These are phyloP conservation scores for Sitophilus oryzae DNA, from an alignment of 1,140 invertebrate genomes.

Conservation along the genomic window DNA sequence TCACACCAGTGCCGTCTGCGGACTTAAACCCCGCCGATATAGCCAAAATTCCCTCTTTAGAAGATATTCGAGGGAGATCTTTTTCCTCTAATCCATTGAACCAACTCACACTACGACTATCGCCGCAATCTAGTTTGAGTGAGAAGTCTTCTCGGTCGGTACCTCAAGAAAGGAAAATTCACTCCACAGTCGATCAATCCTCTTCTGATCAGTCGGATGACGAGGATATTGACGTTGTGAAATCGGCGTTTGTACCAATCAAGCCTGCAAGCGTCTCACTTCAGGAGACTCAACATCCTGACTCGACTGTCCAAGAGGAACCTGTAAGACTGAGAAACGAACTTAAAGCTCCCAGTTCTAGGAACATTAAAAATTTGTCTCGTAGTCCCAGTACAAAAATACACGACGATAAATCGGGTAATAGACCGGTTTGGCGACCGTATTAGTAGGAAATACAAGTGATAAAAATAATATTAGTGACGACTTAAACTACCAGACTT, in stretches of 20 bases:
- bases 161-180: constrained; percentile 45
- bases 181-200: constrained; percentile 56
- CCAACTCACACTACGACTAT: constrained; percentile 32
- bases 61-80: constrained; percentile 22
- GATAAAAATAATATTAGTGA: too few relatives aligned
- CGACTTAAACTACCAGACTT: too few relatives aligned
- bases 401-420: too few relatives aligned
- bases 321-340: constrained; percentile 46
- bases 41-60: constrained; percentile 22
- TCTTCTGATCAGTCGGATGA: constrained; percentile 54
- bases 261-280: constrained; percentile 46
- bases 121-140: constrained; percentile 33
- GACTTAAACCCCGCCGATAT: constrained; percentile 7
- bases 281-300: constrained; percentile 49
- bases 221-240: constrained; percentile 66
- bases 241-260: constrained; percentile 64
- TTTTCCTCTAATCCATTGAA: constrained; percentile 28
- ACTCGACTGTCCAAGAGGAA: constrained; percentile 53
- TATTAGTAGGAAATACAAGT: constrained; percentile 57
- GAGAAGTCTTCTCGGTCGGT: constrained; percentile 27
- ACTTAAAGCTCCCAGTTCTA: constrained; percentile 55
- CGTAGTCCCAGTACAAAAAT: constrained; percentile 50
- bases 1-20: constrained; percentile 17
- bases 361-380: constrained; percentile 45
- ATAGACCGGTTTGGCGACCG: constrained; percentile 69